Evolutionary conservation across 2,888 invertebrate species (phyloP).

Genomic region (Stenchaetothrips biformis): DNA sequence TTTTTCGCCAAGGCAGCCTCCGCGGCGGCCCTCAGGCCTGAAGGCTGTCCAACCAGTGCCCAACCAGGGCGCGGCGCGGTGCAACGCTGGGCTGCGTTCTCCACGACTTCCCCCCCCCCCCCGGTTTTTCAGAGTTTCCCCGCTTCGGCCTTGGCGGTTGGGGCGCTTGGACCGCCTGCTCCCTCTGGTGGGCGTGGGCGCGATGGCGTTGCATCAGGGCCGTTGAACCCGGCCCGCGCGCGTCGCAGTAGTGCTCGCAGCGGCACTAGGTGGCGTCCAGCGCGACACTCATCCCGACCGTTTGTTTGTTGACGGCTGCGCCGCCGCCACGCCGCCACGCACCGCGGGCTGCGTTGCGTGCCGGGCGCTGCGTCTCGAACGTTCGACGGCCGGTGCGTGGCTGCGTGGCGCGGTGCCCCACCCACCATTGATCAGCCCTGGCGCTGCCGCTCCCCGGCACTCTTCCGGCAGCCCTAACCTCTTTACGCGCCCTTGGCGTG

Average conservation of each 20-base stretch:
- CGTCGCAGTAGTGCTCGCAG: background rate
- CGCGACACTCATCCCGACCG: background rate
- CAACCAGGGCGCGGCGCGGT: background rate
- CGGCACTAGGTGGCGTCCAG: background rate
- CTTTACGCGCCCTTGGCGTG: background rate
- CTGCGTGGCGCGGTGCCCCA: background rate
- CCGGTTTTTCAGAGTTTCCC: no score
- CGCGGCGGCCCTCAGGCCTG: background rate
- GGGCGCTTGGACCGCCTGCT: no score
- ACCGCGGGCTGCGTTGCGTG: background rate
- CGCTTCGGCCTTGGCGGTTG: no score
- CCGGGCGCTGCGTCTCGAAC: background rate
- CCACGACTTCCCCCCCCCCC: background rate
- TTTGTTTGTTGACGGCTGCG: no score
- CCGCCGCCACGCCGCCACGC: background rate
- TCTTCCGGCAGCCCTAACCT: background rate
- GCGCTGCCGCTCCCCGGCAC: background rate
- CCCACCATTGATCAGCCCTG: background rate
- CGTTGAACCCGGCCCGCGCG: background rate
- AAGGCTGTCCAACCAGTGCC: no score
- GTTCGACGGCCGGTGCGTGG: background rate
- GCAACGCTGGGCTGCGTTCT: background rate
- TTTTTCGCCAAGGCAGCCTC: background rate
- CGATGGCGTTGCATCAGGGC: constrained; percentile 20
- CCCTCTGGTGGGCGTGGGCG: constrained; percentile 26